Base-by-base conservation (phyloP, 2,888 invertebrate species). In the Eupithecia subfuscata region DNA sequence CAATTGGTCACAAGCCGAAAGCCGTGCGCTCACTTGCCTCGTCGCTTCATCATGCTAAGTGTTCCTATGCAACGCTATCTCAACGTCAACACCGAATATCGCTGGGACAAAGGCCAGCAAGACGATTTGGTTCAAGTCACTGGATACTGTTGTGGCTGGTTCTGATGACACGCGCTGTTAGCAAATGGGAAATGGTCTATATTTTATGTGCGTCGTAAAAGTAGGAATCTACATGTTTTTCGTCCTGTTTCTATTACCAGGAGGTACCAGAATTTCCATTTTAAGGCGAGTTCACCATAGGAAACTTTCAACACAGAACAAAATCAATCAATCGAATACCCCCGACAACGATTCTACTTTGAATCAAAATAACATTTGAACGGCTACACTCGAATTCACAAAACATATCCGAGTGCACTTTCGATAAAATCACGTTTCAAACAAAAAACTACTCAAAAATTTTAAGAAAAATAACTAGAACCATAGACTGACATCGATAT, bases 61-160 rank as follows among this genome's bases (percentile, higher is more conserved):
- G 73, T 48, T 52, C 68, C 43, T 30, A 52, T 45, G 65, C 40
- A 37, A n/a, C 40, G 12, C 52, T 60, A 65, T 43, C 37, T 22
- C 56, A 25, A 37, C 70, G 70, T 52, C 76, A 43, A 48, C 60
- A 25, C 43, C 11, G 52, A 67, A n/a, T 16, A 34, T 56, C 37
- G 70, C 64, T 48, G 67, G 45, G 40, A 76, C 75, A 70, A 76
- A 71, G 67, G 71, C 67, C 52, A 70, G 40, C 69, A 40, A 48
- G 48, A 72, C 56, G 74, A 69, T 67, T 71, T 65, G 30, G 60
- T 43, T 56, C n/a, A 67, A 40, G 65, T 40, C 65, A 37, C 37
- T 67, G 65, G 64, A 34, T 67, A 65, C 65, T 30, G n/a, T n/a
- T n/a, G 37, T 5, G n/a, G 18, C 65, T 22, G 37, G 37, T 18